A percentile compares a stretch with the other conserved stretches of the same genome.
Evolutionary conservation across 2,797 vertebrate genomes (phyloP).

Genomic region (Masticophis lateralis): DNA sequence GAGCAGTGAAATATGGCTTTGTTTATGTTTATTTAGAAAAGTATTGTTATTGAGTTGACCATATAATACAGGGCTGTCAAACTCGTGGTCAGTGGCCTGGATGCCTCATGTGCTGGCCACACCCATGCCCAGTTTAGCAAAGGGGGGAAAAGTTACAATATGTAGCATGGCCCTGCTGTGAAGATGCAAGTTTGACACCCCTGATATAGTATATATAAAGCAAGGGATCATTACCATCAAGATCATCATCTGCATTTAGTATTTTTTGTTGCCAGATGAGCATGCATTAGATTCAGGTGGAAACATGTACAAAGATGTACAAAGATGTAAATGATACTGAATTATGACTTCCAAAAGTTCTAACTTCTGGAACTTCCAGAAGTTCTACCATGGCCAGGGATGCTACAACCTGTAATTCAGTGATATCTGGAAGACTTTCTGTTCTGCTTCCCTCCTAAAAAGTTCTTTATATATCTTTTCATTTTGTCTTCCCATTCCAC

Average conservation of each 20-base stretch:
- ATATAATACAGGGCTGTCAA: background rate
- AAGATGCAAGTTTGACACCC: too few species aligned
- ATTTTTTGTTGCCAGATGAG: background rate
- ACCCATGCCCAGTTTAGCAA: too few species aligned
- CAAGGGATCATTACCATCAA: background rate
- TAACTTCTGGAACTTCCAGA: background rate
- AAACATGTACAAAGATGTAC: background rate
- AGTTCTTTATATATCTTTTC: background rate
- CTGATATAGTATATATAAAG: background rate
- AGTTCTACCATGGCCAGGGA: background rate
- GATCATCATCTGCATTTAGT: background rate
- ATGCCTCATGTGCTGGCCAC: too few species aligned
- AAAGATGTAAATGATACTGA: background rate
- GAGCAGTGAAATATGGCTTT: background rate
- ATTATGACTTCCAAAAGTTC: background rate
- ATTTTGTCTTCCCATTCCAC: background rate
- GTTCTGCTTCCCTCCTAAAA: background rate
- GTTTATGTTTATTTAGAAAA: background rate
- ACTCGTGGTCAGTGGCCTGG: too few species aligned
- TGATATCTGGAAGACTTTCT: background rate
- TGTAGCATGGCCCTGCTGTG: too few species aligned
- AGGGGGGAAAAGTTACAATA: too few species aligned
- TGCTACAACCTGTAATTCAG: background rate
- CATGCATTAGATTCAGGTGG: background rate
- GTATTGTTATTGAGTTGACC: background rate